Evolutionary conservation across 2,113 vertebrate genomes (phyloP), one percentile per base, ranked within the genome.

Genomic region (Labeo rohita): DNA sequence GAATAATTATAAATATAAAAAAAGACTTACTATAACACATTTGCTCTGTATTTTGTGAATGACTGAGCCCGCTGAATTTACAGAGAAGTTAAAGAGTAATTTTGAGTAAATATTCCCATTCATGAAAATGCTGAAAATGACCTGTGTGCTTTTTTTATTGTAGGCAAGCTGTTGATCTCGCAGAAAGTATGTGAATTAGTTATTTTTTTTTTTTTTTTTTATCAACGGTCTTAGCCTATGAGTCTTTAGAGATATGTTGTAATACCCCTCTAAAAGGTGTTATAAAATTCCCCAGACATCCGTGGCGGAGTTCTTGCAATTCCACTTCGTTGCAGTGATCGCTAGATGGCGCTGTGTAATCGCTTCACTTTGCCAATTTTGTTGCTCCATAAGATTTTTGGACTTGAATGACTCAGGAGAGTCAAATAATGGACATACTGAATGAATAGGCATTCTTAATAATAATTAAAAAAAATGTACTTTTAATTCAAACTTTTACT

Each of bases 71-170:
- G 28, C 13, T 3, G 2, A 3, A 87, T 90, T 90, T 88, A 86
- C 87, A 88, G 70, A 82, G 63, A 85, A 90, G 92, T 94, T 94
- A 93, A 95, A 93, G 18, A 93, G 87, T 93, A 93, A 94, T 86
- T 50, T 61, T 89, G 65, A 91, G 84, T 83, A 93, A 94, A 94
- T 77, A 93, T 50, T 23, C 72, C 70, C 81, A 91, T 91, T 92
- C 85, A 91, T 85, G 80, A 90, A 91, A 90, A 90, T n/a, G 82
- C 8, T 68, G 1, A 39, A 72, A 72, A 72, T 21, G 16, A 45
- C 8, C 21, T 61, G 16, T 56, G 3, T 61, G 56, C 56, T 61
- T 61, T 61, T 61, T 59, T 59, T 16, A 59, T 43, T 12, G 61
- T 63, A 5, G 16, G 43, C 8, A 70, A 9, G 16, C 3, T 16